Evolutionary conservation across 2,797 vertebrate species (phyloP), one percentile per base, ranked within the genome.

Genomic region (Botia almorhae): DNA sequence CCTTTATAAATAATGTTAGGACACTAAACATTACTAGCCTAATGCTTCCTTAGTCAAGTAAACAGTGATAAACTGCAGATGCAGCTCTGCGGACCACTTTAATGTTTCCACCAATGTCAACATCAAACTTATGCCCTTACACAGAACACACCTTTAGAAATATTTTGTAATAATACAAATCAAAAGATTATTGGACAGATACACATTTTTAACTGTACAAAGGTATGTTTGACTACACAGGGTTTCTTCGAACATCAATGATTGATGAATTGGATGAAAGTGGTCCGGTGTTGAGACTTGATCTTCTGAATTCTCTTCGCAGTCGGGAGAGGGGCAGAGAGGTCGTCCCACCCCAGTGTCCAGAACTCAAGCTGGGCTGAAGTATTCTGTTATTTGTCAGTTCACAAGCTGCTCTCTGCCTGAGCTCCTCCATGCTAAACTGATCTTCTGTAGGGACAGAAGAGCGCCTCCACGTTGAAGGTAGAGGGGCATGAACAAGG

Each of bases 161-260:
- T 23, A n/a, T 16, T 39, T 23, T 61, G 3, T 29, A 26, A 13
- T 78, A 65, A 43, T 79, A 21, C 65, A 64, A 79, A 76, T 29
- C 17, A 4, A 1, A 7, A 7, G 23, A 61, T 63, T 26, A 63
- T 43, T 69, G 4, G 51, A 48, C 2, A 14, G 2, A 26, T 55
- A 26, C 33, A 33, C 2, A 60, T n/a, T 48, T 26, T 53, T 33
- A 71, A n/a, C 19, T 69, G 56, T 74, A 71, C 50, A 65, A 69
- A 53, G 2, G 2, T 69, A 23, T 12, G 7, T 3, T 19, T 55
- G 33, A 14, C 76, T 94, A 98, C 77, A 98, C 85, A 0, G 96
- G 97, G 78, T 97, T 97, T 87, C 90, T 98, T 87, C 97, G 92
- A 53, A 98, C 95, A 0, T 98, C 96, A 0, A 98, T 98, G 63